Percentiles rank a stretch among this genome's conserved stretches.
These are phyloP conservation scores for Macrochelys suwanniensis DNA, from an alignment of 2,797 vertebrate species.

Conservation along the genomic window DNA sequence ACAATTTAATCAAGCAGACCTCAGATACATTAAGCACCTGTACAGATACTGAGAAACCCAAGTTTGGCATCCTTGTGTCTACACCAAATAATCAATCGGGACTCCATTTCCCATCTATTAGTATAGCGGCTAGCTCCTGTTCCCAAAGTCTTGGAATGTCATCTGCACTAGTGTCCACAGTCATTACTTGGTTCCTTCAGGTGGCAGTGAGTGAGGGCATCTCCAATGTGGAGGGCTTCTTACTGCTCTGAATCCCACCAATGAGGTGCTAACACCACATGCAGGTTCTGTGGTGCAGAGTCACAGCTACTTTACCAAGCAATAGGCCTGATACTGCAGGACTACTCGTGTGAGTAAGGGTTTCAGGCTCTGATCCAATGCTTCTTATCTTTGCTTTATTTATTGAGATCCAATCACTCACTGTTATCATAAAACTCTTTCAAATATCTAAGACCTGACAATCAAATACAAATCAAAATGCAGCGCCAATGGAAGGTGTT, in stretches of 20 bases:
- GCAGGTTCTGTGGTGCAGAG: neutral
- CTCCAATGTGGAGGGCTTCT: neutral
- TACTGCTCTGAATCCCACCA: neutral
- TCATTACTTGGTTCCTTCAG: neutral
- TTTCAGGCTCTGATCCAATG: neutral
- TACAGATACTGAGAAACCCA: too few relatives aligned
- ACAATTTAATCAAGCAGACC: neutral
- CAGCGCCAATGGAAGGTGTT: neutral
- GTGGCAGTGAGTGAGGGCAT: neutral
- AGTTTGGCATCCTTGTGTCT: neutral
- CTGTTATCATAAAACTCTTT: rapidly evolving
- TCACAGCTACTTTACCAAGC: neutral
- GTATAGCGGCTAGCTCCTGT: neutral
- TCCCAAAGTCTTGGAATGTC: neutral
- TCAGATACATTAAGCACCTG: neutral
- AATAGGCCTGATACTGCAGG: neutral
- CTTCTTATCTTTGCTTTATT: neutral
- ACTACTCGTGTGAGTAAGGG: rapidly evolving
- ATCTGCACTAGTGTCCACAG: neutral
- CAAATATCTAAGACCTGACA: neutral
- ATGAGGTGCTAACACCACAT: neutral
- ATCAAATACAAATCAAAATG: neutral
- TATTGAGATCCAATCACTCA: neutral
- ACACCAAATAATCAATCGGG: neutral
- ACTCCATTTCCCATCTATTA: neutral